These are phyloP conservation scores for Enoplosus armatus DNA, from an alignment of 2,797 vertebrate genomes.

Conservation along the genomic window DNA sequence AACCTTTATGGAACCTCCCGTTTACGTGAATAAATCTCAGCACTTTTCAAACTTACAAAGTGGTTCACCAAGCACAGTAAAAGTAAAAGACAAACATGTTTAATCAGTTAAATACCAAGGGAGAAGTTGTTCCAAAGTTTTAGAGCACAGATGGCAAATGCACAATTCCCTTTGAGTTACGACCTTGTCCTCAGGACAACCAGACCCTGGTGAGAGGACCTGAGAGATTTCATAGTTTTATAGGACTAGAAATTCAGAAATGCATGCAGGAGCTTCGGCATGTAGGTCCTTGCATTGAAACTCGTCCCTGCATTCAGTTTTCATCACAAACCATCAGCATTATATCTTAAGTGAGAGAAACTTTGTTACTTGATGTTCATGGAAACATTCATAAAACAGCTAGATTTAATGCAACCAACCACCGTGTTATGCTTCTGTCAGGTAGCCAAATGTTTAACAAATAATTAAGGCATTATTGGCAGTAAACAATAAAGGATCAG, in stretches of 20 bases:
- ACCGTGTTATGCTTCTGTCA: conserved; percentile 28
- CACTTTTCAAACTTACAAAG: background rate
- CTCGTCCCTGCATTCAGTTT: conserved; percentile 6
- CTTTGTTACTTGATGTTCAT: background rate
- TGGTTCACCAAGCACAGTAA: background rate
- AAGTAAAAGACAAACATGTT: conserved; percentile 13
- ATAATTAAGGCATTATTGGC: conserved; percentile 31
- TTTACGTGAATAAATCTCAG: background rate
- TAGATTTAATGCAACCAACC: conserved; percentile 21
- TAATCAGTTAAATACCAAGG: conserved; percentile 38
- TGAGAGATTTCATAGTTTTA: conserved; percentile 36
- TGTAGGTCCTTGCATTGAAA: background rate
- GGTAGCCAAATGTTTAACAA: conserved; percentile 38
- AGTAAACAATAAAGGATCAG: conserved; percentile 29
- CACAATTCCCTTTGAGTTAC: conserved; percentile 49
- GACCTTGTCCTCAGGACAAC: conserved; percentile 59
- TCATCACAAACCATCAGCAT: background rate
- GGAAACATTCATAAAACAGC: background rate
- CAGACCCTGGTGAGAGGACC: conserved; percentile 41
- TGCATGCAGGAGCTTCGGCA: background rate
- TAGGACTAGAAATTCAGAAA: conserved; percentile 33
- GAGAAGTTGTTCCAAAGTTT: conserved; percentile 47
- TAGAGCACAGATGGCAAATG: conserved; percentile 62
- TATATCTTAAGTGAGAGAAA: background rate
- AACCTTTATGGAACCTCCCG: background rate